Evolutionary conservation across 1,140 invertebrate genomes (phyloP).

Genomic region (Drusus annulatus): DNA sequence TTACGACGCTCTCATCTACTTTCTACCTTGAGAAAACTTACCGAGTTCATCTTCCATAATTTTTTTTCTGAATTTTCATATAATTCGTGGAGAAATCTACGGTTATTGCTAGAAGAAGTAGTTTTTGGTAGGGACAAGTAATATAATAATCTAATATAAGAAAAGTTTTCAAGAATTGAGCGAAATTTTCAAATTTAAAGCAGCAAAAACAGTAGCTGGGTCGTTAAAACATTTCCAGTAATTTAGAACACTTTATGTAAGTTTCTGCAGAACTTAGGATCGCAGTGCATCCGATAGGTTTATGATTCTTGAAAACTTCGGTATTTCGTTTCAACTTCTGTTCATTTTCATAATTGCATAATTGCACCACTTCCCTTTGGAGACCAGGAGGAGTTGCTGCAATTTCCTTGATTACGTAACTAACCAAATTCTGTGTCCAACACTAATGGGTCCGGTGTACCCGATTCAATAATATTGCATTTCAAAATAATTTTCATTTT

Average conservation of each 20-base stretch:
- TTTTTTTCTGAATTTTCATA: too few species aligned
- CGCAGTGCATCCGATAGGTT: constrained; percentile 48
- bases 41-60: too few species aligned
- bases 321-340: constrained; percentile 46
- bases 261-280: not conserved
- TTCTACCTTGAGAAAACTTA: too few species aligned
- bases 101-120: too few species aligned
- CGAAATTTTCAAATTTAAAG: not conserved
- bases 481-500: too few species aligned
- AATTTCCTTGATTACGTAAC: constrained; percentile 19
- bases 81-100: too few species aligned
- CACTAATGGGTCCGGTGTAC: not conserved
- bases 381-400: not conserved
- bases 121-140: too few species aligned
- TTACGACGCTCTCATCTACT: too few species aligned
- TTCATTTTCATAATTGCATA: constrained; percentile 57
- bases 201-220: constrained; percentile 1
- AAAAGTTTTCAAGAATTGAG: too few species aligned
- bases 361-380: constrained; percentile 39
- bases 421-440: constrained; percentile 16
- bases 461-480: too few species aligned
- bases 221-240: not conserved
- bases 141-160: too few species aligned
- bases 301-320: constrained; percentile 42
- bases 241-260: not conserved